Conservation (phyloP, 2,113 vertebrate genomes). For the Prietella phreatophila region DNA sequence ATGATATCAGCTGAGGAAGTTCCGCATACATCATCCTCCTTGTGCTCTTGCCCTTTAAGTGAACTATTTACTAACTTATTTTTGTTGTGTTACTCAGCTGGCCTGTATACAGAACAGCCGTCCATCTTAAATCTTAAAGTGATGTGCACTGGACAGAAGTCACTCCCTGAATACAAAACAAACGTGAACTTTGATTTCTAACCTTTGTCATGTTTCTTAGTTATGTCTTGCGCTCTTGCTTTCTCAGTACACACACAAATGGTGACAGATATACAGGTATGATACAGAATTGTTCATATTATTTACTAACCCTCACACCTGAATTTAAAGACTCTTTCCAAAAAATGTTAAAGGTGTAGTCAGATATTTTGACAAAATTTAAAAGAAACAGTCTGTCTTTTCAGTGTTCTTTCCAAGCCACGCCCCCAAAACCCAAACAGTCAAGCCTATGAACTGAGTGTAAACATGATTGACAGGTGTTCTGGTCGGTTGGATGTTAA, state of each 20-base stretch:
- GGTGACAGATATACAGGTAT: neutral
- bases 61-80: slow-evolving; percentile 1
- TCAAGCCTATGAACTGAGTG: neutral
- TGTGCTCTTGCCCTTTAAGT: slow-evolving; percentile 23
- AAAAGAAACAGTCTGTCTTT: neutral
- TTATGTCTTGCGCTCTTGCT: neutral
- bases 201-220: neutral
- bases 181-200: slow-evolving; percentile 21
- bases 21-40: slow-evolving; percentile 2
- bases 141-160: neutral
- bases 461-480: neutral
- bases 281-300: neutral
- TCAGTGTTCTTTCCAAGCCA: neutral
- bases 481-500: neutral
- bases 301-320: neutral
- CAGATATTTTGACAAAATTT: neutral
- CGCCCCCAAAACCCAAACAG: neutral
- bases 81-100: slow-evolving; percentile 12
- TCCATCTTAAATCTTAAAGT: slow-evolving; percentile 1
- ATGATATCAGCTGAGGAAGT: slow-evolving; percentile 6
- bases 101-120: neutral
- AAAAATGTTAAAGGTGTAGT: neutral
- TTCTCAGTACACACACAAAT: neutral
- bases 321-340: neutral
- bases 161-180: slow-evolving; percentile 21